Percentiles rank a stretch among this genome's conserved stretches.
These are phyloP conservation scores for Oligia strigilis DNA, from an alignment of 2,888 invertebrate species.

Conservation along the genomic window DNA sequence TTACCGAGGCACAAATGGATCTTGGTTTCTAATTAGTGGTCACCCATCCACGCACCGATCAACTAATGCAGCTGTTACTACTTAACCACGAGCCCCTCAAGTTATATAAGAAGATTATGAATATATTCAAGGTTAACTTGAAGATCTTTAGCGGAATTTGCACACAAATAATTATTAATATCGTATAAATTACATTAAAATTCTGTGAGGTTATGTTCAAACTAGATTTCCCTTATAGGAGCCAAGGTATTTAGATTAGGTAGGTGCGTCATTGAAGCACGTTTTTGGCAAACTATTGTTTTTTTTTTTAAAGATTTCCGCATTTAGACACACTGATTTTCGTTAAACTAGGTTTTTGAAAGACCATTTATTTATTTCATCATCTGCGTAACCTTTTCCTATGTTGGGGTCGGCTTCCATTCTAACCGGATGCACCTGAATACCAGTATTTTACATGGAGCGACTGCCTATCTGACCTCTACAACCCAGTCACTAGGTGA, in stretches of 20 bases:
- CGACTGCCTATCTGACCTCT: no score
- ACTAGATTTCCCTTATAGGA: conserved; percentile 32
- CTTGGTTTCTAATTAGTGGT: background rate
- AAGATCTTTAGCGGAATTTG: conserved; percentile 38
- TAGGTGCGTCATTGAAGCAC: conserved; percentile 5
- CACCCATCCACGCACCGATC: background rate
- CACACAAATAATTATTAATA: conserved; percentile 42
- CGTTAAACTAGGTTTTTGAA: background rate
- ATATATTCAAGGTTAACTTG: conserved; percentile 44
- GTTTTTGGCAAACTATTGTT: background rate
- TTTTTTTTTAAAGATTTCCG: background rate
- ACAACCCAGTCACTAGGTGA: no score
- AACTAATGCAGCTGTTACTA: background rate
- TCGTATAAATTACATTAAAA: conserved; percentile 51
- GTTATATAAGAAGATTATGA: conserved; percentile 34
- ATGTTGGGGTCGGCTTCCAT: no score
- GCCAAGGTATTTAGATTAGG: conserved; percentile 6
- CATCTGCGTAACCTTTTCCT: no score
- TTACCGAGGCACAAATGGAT: background rate
- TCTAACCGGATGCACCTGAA: no score
- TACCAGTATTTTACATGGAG: no score
- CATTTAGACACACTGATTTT: background rate
- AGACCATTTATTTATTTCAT: background rate
- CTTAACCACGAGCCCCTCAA: background rate
- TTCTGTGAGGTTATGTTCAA: conserved; percentile 28